phyloP scores from a whole-genome alignment of 2,888 invertebrate genomes.

The Agrenia bidenticulata region DNA sequence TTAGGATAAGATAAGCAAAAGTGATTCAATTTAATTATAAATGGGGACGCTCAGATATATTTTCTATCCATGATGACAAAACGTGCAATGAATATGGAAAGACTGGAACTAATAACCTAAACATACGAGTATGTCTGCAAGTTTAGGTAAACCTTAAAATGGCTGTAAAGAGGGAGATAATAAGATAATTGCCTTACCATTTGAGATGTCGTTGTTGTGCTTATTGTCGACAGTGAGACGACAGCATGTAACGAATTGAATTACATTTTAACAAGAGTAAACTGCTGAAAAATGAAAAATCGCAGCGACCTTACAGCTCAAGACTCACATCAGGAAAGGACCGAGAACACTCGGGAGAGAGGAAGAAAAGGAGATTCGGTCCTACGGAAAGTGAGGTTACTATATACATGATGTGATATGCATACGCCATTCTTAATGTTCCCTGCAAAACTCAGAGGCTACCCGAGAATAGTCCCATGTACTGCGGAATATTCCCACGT shows the following conservation, averaged over 20 bases:
- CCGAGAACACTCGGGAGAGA: conserved; percentile 40
- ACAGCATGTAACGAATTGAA: conserved; percentile 6
- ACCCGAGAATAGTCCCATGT: neutral
- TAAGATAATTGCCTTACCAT: conserved; percentile 32
- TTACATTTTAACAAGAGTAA: conserved; percentile 18
- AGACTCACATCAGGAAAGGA: conserved; percentile 48
- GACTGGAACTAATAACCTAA: too few relatives aligned
- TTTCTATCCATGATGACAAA: too few relatives aligned
- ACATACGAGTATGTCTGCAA: too few relatives aligned
- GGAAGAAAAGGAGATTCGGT: conserved; percentile 24
- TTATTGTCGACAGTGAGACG: conserved; percentile 35
- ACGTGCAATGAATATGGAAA: too few relatives aligned
- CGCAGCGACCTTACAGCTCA: conserved; percentile 31
- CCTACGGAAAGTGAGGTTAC: neutral
- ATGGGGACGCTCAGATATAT: too few relatives aligned
- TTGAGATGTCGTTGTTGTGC: conserved; percentile 33
- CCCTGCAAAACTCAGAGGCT: neutral
- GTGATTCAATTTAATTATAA: too few relatives aligned
- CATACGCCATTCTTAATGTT: neutral
- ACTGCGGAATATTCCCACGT: too few relatives aligned
- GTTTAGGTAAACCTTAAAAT: too few relatives aligned
- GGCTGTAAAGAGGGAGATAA: neutral
- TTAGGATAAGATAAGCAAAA: too few relatives aligned
- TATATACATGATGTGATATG: neutral
- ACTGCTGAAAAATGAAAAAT: conserved; percentile 12